A percentile compares a stretch with the other conserved stretches of the same genome.
phyloP scores from a whole-genome alignment of 2,888 invertebrate genomes.

The Caenorhabditis becei region DNA sequence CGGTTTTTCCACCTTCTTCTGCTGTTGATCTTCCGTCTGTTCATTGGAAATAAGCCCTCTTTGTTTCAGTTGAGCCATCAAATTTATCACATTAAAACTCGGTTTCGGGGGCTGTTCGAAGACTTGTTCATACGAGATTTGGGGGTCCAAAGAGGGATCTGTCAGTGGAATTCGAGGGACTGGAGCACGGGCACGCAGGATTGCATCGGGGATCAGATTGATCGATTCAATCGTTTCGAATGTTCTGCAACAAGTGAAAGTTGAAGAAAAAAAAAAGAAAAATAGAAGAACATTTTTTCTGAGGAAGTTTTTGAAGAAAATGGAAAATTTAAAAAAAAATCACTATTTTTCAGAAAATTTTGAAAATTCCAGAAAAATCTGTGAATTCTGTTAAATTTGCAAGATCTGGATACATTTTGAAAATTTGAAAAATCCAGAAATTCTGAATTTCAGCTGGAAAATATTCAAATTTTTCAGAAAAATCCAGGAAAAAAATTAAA shows the following conservation, averaged over 20 bases:
- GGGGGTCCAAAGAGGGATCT: not conserved
- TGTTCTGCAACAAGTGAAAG: slow-evolving; percentile 26
- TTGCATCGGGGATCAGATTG: slow-evolving; percentile 16
- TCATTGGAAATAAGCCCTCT: slow-evolving; percentile 37
- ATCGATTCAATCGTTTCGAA: slow-evolving; percentile 32
- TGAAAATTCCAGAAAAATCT: too few species aligned
- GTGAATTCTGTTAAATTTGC: too few species aligned
- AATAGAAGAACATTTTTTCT: not conserved
- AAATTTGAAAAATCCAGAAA: not conserved
- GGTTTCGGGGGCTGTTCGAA: slow-evolving; percentile 4
- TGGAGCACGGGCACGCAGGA: slow-evolving; percentile 7
- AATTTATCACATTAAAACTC: not conserved
- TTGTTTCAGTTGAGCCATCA: slow-evolving; percentile 41
- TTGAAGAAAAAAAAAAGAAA: too few species aligned
- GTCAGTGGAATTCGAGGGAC: slow-evolving; percentile 29
- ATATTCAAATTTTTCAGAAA: not conserved
- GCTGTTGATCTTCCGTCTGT: too few species aligned
- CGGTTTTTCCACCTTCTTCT: not conserved
- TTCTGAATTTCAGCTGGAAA: not conserved
- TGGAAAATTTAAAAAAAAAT: too few species aligned
- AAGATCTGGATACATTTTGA: not conserved
- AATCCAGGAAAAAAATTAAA: not conserved
- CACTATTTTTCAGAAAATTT: too few species aligned
- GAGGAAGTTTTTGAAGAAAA: too few species aligned
- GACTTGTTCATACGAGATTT: slow-evolving; percentile 29